Evolutionary conservation across 2,113 vertebrate genomes (phyloP).

Genomic region (Brachyistius frenatus): DNA sequence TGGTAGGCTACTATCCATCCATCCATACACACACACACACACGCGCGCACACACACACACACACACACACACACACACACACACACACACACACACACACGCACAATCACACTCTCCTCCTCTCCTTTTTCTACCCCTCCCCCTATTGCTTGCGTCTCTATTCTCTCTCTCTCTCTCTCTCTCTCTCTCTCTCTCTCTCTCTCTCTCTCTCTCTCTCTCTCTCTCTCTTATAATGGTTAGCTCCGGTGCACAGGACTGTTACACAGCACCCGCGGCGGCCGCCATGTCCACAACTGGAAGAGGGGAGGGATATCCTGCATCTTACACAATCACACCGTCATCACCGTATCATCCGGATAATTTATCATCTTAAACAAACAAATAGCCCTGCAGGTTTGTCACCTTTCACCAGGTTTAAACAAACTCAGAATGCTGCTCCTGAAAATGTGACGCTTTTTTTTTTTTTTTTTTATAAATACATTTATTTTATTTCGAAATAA

Average conservation of each 20-base stretch:
- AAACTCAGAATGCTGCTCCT: not conserved
- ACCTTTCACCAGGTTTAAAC: not conserved
- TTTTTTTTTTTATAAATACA: not conserved
- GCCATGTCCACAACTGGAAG: slow-evolving; percentile 77
- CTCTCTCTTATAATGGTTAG: slow-evolving; percentile 73
- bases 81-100: slow-evolving; percentile 16
- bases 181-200: slow-evolving; percentile 43
- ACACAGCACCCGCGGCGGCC: slow-evolving; percentile 70
- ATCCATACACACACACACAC: slow-evolving; percentile 24
- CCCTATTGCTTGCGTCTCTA: slow-evolving; percentile 60
- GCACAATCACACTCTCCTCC: slow-evolving; percentile 68
- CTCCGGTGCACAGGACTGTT: slow-evolving; percentile 75
- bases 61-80: not conserved
- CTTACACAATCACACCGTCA: slow-evolving; percentile 62
- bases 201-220: slow-evolving; percentile 45
- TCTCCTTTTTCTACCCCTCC: slow-evolving; percentile 75
- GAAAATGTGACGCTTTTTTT: not conserved
- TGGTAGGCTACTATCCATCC: slow-evolving; percentile 80
- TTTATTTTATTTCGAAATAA: not conserved
- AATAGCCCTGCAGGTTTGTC: not conserved
- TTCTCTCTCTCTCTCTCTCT: slow-evolving; percentile 47
- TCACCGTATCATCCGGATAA: slow-evolving; percentile 34
- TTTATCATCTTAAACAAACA: not conserved
- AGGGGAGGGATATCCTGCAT: not conserved
- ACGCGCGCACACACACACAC: not conserved